A percentile compares a stretch with the other conserved stretches of the same genome.
Conservation (phyloP, 2,113 vertebrate genomes). For the Paedocypris sp. region DNA sequence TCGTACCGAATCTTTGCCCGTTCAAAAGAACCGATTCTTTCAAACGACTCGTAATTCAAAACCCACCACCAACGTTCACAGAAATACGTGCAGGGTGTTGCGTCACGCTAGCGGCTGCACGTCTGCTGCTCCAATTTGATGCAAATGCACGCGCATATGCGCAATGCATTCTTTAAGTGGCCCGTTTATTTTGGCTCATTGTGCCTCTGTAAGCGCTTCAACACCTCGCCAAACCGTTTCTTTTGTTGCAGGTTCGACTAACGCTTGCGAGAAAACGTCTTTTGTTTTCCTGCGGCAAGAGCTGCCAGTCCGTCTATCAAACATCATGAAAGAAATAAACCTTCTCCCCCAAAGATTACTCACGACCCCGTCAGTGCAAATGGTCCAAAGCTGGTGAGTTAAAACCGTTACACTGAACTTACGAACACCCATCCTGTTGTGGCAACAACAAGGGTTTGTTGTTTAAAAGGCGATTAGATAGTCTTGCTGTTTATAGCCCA, state of each 20-base stretch:
- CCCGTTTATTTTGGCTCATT: too few relatives aligned
- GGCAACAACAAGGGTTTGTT: neutral
- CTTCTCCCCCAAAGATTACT: slow-evolving; percentile 77
- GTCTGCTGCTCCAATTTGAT: neutral
- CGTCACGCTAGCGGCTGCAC: slow-evolving; percentile 32
- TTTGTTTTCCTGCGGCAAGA: slow-evolving; percentile 88
- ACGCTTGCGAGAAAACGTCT: slow-evolving; percentile 90
- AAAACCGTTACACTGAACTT: neutral
- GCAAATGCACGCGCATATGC: neutral
- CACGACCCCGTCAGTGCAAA: slow-evolving; percentile 77
- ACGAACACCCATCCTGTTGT: neutral
- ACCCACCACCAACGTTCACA: neutral
- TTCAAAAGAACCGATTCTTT: neutral
- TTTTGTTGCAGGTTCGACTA: slow-evolving; percentile 70
- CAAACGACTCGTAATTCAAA: neutral
- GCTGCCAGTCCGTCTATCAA: slow-evolving; percentile 83
- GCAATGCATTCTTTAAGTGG: neutral
- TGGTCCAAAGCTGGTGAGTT: slow-evolving; percentile 84
- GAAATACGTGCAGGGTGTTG: slow-evolving; percentile 34
- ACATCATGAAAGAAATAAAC: slow-evolving; percentile 98
- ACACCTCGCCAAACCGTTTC: too few relatives aligned
- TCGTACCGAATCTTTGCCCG: neutral
- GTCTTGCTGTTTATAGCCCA: neutral
- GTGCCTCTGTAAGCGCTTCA: too few relatives aligned
- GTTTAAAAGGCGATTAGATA: neutral